Evolutionary conservation across 2,113 vertebrate genomes (phyloP).

Genomic region (Glaucidium brasilianum): DNA sequence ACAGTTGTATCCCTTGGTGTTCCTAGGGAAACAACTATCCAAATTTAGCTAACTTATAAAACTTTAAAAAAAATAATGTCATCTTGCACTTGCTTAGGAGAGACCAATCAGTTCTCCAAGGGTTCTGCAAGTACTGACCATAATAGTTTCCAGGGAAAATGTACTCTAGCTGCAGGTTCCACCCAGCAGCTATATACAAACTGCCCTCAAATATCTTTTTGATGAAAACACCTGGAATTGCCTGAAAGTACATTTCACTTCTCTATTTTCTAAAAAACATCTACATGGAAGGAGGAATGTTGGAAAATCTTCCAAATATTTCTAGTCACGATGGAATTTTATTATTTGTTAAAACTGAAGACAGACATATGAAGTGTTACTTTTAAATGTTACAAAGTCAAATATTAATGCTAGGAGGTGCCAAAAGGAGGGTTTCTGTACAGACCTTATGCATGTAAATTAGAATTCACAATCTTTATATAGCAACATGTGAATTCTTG

Average conservation of each 20-base stretch:
- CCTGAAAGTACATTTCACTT: neutral
- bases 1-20: neutral
- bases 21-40: slow-evolving; percentile 12
- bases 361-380: neutral
- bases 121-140: neutral
- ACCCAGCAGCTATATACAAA: neutral
- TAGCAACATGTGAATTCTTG: neutral
- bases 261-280: neutral
- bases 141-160: neutral
- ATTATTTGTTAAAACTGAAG: neutral
- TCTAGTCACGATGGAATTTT: neutral
- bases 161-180: neutral
- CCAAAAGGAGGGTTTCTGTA: neutral
- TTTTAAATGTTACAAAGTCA: neutral
- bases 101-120: neutral
- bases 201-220: neutral
- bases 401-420: neutral
- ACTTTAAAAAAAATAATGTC: neutral
- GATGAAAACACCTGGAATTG: neutral
- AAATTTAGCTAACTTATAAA: slow-evolving; percentile 19
- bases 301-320: neutral
- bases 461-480: neutral
- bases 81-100: neutral
- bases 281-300: neutral
- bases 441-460: neutral